A percentile compares a stretch with the other conserved stretches of the same genome.
Evolutionary conservation across 2,888 invertebrate genomes (phyloP).

Genomic region (Colostygia pectinataria): DNA sequence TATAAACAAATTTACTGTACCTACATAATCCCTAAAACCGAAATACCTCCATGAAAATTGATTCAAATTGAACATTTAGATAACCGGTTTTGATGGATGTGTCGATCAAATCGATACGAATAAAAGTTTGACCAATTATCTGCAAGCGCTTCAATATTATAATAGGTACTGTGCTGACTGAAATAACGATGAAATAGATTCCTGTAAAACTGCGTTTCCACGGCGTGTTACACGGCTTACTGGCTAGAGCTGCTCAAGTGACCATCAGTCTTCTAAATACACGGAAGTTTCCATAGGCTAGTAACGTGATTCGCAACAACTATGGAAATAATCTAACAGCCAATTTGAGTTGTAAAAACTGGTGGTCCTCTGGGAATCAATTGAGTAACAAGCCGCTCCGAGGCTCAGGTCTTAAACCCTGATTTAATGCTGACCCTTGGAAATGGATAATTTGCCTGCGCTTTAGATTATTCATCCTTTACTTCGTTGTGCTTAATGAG

Average conservation of each 20-base stretch:
- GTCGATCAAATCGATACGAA: background rate
- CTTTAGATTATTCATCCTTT: slow-evolving; percentile 31
- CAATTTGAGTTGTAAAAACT: slow-evolving; percentile 12
- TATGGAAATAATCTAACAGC: too few relatives aligned
- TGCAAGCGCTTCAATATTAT: background rate
- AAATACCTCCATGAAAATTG: too few relatives aligned
- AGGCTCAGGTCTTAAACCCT: slow-evolving; percentile 25
- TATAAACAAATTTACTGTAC: too few relatives aligned
- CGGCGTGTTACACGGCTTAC: too few relatives aligned
- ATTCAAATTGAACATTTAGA: too few relatives aligned
- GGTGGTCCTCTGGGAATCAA: slow-evolving; percentile 10
- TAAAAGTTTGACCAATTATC: background rate
- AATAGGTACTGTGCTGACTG: background rate
- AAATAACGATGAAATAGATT: background rate
- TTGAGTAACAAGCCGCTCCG: slow-evolving; percentile 17
- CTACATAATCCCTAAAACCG: too few relatives aligned
- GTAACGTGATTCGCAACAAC: too few relatives aligned
- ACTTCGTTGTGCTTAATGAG: slow-evolving; percentile 17
- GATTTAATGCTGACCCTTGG: slow-evolving; percentile 31
- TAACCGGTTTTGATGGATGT: too few relatives aligned
- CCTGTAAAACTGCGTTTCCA: too few relatives aligned
- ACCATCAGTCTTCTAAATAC: too few relatives aligned
- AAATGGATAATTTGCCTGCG: slow-evolving; percentile 31
- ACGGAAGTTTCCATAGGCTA: background rate
- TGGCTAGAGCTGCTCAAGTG: too few relatives aligned